Evolutionary conservation across 2,797 vertebrate species (phyloP).

Genomic region (Poeciliopsis infans): DNA sequence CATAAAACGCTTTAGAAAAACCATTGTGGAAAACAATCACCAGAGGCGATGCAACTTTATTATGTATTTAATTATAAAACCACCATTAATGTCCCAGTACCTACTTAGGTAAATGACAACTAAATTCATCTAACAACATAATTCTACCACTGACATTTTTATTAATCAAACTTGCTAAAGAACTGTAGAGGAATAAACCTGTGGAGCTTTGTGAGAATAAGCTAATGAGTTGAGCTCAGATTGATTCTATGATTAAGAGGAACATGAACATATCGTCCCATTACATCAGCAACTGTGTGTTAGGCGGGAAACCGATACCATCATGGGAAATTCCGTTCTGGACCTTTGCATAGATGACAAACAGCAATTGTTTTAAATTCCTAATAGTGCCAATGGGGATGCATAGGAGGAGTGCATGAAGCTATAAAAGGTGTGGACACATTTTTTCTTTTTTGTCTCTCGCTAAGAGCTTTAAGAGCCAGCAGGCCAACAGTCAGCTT

Average conservation of each 20-base stretch:
- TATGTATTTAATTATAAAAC: not conserved
- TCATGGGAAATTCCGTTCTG: constrained; percentile 69
- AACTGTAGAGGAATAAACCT: not conserved
- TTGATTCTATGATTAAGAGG: not conserved
- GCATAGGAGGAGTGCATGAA: constrained; percentile 21
- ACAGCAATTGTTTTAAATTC: constrained; percentile 58
- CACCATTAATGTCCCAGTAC: not conserved
- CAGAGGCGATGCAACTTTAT: not conserved
- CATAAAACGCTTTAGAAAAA: not conserved
- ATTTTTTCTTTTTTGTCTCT: constrained; percentile 43
- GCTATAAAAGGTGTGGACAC: constrained; percentile 58
- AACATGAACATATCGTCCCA: constrained; percentile 34
- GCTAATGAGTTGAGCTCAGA: not conserved
- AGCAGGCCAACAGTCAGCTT: constrained; percentile 45
- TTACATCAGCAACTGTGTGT: constrained; percentile 53
- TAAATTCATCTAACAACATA: not conserved
- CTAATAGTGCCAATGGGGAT: constrained; percentile 61
- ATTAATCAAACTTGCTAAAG: not conserved
- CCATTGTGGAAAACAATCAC: not conserved
- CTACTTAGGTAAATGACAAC: not conserved
- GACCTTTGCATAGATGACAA: constrained; percentile 47
- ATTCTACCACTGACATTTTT: not conserved
- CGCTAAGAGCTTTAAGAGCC: constrained; percentile 23
- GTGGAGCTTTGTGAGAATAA: not conserved
- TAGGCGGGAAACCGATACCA: constrained; percentile 52